Percentiles rank a stretch among this genome's conserved stretches.
These are phyloP conservation scores for Antheraea mylitta DNA, from an alignment of 1,140 invertebrate genomes.

Conservation along the genomic window DNA sequence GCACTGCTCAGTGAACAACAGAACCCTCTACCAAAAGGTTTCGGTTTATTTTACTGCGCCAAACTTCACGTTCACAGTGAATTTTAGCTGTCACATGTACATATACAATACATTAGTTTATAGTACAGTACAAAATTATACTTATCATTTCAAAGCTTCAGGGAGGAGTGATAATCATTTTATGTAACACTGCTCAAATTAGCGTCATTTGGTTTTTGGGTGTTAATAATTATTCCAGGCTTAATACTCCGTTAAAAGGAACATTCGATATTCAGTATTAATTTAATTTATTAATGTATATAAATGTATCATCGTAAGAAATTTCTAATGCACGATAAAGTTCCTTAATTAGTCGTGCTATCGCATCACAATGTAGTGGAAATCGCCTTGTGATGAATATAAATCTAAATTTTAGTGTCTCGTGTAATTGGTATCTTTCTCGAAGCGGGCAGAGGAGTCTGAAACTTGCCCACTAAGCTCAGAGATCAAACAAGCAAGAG, in stretches of 20 bases:
- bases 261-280: too few species aligned
- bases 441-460: conserved; percentile 24
- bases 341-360: conserved; percentile 74
- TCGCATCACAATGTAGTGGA: conserved; percentile 54
- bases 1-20: conserved; percentile 24
- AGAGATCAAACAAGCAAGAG: conserved; percentile 35
- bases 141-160: conserved; percentile 65
- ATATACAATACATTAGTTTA: neutral
- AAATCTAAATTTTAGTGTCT: conserved; percentile 28
- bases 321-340: conserved; percentile 72
- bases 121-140: conserved; percentile 50
- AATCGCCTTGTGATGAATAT: conserved; percentile 34
- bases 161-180: conserved; percentile 49
- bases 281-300: conserved; percentile 11
- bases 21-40: neutral
- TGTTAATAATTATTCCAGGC: too few species aligned
- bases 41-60: conserved; percentile 1
- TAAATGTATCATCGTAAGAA: conserved; percentile 43
- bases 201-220: conserved; percentile 15
- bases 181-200: conserved; percentile 75
- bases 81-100: too few species aligned
- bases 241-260: too few species aligned
- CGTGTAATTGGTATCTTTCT: conserved; percentile 47
- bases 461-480: conserved; percentile 49
- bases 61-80: conserved; percentile 6